Evolutionary conservation across 2,113 vertebrate genomes (phyloP), one percentile per base, ranked within the genome.

Genomic region (Oncorhynchus gorbuscha): DNA sequence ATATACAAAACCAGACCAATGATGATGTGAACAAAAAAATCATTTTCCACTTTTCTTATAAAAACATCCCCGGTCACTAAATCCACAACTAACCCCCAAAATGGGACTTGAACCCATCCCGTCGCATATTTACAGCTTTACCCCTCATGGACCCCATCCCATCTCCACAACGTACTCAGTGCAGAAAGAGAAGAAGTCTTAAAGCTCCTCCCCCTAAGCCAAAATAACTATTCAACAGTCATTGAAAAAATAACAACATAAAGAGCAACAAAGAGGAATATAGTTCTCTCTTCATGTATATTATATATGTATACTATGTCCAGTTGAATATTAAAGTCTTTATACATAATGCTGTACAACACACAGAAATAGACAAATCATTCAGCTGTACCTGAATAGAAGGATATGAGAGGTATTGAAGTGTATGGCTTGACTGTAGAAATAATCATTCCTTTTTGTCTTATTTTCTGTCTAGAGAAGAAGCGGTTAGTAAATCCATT

Each of bases 341-440:
- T 87, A 84, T 78, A 89, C 76, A 85, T 75, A 76, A 84, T 76
- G 81, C 83, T 90, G 86, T 90, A 90, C 86, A 89, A 28, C 48
- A 83, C 80, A 14, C 81, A 77, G 85, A 79, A 66, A 67, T 93
- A 84, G 91, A 93, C 92, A 93, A 86, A 83, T 89, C 12, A 28
- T 22, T 20, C 28, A 30, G 55, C 85, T 90, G 94, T 94, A 95
- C 95, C 96, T 95, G 92, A 94, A 94, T 90, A 92, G 90, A 91
- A 94, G 92, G 94, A 89, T 93, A 92, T 92, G 90, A 61, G 97
- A 99, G 97, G 97, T 98, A 97, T 96, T 95, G 95, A 95, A 94
- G 93, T 96, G 95, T 99, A 99, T 99, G 97, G 97, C 97, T 99
- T 98, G 93, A 94, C 93, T 89, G 87, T 88, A 91, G 89, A 55